A percentile compares a stretch with the other conserved stretches of the same genome.
Conservation (phyloP, 2,797 vertebrate species). For the Phrynocephalus forsythii region DNA sequence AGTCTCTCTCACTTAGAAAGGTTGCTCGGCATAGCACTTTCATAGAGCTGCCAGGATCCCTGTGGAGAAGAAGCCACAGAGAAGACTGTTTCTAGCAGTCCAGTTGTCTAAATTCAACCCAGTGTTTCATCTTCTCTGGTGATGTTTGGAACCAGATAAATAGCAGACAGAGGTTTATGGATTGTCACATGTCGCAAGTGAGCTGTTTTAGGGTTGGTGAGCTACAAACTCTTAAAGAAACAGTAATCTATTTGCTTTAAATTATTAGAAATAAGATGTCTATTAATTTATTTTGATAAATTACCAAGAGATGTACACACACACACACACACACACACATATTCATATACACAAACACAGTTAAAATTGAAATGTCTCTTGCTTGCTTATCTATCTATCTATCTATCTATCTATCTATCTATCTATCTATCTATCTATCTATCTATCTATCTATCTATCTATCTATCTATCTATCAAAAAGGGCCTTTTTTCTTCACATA, state of each 20-base stretch:
- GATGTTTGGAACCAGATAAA: neutral
- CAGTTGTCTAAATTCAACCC: neutral
- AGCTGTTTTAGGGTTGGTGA: neutral
- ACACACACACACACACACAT: no score
- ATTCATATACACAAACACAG: no score
- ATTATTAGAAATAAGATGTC: neutral
- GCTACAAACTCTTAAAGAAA: neutral
- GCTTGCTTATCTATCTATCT: no score
- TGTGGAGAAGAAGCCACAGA: neutral
- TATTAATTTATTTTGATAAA: neutral
- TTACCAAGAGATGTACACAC: neutral
- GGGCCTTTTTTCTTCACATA: no score
- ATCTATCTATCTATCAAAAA: no score
- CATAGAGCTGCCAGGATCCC: neutral
- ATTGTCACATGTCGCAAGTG: neutral
- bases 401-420: no score
- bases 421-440: no score
- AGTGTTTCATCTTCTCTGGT: neutral
- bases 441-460: no score
- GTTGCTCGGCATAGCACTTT: neutral
- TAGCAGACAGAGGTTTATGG: neutral
- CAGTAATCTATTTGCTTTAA: neutral
- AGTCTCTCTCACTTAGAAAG: neutral
- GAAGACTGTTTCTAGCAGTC: neutral
- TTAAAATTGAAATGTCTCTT: no score